Percentiles rank a stretch among this genome's conserved stretches.
Evolutionary conservation across 2,797 vertebrate species (phyloP).

Genomic region (Enteromius afrohamiltoni): DNA sequence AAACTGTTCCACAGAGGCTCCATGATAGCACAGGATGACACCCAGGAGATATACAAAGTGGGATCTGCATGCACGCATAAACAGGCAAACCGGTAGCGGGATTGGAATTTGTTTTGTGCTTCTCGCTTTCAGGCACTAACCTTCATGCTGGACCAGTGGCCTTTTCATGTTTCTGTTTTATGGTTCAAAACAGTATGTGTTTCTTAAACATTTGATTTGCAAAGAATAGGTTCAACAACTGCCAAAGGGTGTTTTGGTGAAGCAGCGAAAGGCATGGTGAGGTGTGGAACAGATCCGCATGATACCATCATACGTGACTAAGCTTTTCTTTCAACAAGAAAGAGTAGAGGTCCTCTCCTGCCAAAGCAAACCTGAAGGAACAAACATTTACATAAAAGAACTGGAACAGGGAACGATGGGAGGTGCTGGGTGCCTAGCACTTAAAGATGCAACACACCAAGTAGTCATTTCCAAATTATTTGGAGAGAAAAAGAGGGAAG

Average conservation of each 20-base stretch:
- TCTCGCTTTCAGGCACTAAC: slow-evolving; percentile 20
- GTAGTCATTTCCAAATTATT: slow-evolving; percentile 30
- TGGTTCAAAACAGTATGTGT: slow-evolving; percentile 18
- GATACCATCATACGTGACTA: neutral
- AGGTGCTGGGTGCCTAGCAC: neutral
- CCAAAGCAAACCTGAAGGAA: slow-evolving; percentile 22
- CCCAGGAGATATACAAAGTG: slow-evolving; percentile 41
- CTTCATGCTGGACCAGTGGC: slow-evolving; percentile 47
- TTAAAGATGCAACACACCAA: slow-evolving; percentile 25
- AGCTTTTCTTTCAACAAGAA: slow-evolving; percentile 16
- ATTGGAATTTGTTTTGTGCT: neutral
- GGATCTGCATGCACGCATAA: slow-evolving; percentile 18
- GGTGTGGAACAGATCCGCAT: neutral
- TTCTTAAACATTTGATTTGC: slow-evolving; percentile 48
- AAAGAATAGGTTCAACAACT: slow-evolving; percentile 3
- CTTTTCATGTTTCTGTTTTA: slow-evolving; percentile 37
- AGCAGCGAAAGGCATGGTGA: neutral
- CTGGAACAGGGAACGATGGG: slow-evolving; percentile 23
- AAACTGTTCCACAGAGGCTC: slow-evolving; percentile 35
- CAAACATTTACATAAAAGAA: slow-evolving; percentile 21
- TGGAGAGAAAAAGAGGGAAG: slow-evolving; percentile 14
- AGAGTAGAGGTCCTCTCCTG: neutral
- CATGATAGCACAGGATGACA: slow-evolving; percentile 34
- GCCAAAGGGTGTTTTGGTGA: slow-evolving; percentile 27
- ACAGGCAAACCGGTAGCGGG: neutral